These are phyloP conservation scores for Natator depressus DNA, from an alignment of 2,113 vertebrate species.

Conservation along the genomic window DNA sequence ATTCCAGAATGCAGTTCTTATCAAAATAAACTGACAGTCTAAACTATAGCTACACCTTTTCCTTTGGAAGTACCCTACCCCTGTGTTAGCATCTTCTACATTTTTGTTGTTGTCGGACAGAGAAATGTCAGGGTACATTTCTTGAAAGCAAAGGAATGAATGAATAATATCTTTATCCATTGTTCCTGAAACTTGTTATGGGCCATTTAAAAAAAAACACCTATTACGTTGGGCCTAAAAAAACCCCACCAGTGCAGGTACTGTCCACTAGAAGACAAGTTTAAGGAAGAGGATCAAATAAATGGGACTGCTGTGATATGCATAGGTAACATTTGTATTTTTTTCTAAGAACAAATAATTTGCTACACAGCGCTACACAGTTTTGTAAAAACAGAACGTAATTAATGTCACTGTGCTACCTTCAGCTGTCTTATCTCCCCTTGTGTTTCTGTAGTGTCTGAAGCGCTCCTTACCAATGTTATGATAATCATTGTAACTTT, in stretches of 20 bases:
- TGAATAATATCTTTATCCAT: slow-evolving; percentile 21
- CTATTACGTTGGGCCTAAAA: slow-evolving; percentile 24
- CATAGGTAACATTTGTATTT: neutral
- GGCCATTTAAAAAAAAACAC: neutral
- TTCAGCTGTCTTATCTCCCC: accelerated
- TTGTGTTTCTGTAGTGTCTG: neutral
- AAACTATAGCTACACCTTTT: neutral
- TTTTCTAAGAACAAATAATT: neutral
- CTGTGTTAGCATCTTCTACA: slow-evolving; percentile 35
- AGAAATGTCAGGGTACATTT: slow-evolving; percentile 28
- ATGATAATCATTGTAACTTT: neutral
- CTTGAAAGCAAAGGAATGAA: slow-evolving; percentile 26
- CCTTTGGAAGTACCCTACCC: slow-evolving; percentile 2
- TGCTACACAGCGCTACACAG: accelerated
- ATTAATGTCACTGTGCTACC: neutral
- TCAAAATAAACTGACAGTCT: neutral
- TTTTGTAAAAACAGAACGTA: neutral
- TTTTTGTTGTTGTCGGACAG: neutral
- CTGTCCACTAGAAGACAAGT: slow-evolving; percentile 49
- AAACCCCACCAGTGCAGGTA: slow-evolving; percentile 28
- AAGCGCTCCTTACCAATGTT: neutral
- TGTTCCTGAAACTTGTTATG: neutral
- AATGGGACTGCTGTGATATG: neutral
- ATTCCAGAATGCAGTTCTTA: neutral
- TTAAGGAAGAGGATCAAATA: slow-evolving; percentile 25